A percentile compares a stretch with the other conserved stretches of the same genome.
These are phyloP conservation scores for Psophia crepitans DNA, from an alignment of 2,113 vertebrate species.

Conservation along the genomic window DNA sequence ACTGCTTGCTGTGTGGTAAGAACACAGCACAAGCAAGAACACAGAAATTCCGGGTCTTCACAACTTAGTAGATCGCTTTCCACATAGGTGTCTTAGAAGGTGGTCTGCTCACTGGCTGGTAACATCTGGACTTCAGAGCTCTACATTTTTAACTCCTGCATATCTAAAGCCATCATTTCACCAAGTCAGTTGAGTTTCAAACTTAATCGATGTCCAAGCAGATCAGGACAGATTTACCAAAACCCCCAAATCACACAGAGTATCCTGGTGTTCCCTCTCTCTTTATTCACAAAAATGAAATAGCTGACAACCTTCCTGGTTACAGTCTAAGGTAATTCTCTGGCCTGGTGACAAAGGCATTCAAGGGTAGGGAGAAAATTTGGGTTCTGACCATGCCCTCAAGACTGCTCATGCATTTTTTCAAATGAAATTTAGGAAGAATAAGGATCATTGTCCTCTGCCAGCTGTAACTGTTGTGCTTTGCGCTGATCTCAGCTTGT, in stretches of 20 bases:
- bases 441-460: background rate
- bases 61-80: background rate
- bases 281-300: background rate
- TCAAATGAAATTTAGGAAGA: background rate
- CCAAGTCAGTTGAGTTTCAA: background rate
- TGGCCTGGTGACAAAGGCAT: background rate
- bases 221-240: background rate
- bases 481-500: background rate
- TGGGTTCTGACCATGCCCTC: background rate
- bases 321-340: background rate
- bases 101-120: background rate
- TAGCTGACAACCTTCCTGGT: background rate
- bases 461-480: background rate
- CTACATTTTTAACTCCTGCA: background rate
- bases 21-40: background rate
- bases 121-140: background rate
- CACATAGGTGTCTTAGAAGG: background rate
- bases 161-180: background rate
- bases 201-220: background rate
- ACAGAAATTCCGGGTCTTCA: background rate
- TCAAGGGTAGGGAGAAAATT: background rate
- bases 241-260: background rate
- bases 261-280: background rate
- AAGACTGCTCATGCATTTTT: background rate
- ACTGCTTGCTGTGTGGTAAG: fast-evolving